Evolutionary conservation across 2,888 invertebrate genomes (phyloP).

Genomic region (Ctena decussata): DNA sequence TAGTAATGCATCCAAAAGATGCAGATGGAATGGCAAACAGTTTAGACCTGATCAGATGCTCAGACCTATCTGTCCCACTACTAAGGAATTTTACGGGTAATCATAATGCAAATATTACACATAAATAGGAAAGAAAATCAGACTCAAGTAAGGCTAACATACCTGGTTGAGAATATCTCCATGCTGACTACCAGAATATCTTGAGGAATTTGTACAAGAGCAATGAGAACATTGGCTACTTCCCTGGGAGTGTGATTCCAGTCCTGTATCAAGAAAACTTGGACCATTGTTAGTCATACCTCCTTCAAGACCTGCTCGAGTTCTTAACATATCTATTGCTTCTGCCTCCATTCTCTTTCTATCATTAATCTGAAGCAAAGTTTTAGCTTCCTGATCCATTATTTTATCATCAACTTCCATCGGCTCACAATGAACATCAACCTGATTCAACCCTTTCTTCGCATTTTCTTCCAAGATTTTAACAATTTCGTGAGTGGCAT

Average conservation of each 20-base stretch:
- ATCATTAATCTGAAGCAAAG: constrained; percentile 44
- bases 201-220: constrained; percentile 9
- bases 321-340: constrained; percentile 6
- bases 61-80: too few relatives aligned
- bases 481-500: background rate
- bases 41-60: too few relatives aligned
- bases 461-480: background rate
- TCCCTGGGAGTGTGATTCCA: background rate
- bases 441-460: background rate
- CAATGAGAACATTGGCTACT: constrained; percentile 47
- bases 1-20: too few relatives aligned
- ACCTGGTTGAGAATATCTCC: constrained; percentile 18
- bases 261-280: background rate
- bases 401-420: constrained; percentile 38
- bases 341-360: background rate
- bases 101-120: too few relatives aligned
- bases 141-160: too few relatives aligned
- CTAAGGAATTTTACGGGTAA: too few relatives aligned
- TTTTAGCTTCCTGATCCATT: constrained; percentile 17
- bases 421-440: constrained; percentile 17
- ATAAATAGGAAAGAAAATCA: too few relatives aligned
- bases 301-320: background rate
- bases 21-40: too few relatives aligned
- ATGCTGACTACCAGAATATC: constrained; percentile 7
- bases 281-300: background rate